Percentiles rank a stretch among this genome's conserved stretches.
phyloP scores from a whole-genome alignment of 2,797 vertebrate genomes.

The Pangasius macronema region DNA sequence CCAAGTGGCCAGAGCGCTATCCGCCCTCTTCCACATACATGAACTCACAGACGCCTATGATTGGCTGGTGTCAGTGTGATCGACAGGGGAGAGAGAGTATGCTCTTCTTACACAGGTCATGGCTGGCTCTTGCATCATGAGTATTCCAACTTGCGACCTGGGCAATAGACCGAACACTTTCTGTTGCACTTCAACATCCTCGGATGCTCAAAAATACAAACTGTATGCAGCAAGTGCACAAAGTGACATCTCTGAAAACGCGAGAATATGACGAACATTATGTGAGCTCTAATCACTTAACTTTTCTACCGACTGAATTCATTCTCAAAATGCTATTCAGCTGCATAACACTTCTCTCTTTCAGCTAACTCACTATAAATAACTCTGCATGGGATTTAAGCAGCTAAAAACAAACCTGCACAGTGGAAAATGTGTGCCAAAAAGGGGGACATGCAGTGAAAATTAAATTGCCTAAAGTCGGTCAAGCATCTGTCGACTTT shows the following conservation, averaged over 20 bases:
- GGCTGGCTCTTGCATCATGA: not conserved
- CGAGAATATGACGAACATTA: not conserved
- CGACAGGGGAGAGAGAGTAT: no score
- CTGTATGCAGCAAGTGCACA: not conserved
- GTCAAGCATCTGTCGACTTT: slow-evolving; percentile 50
- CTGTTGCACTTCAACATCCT: not conserved
- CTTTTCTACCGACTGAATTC: slow-evolving; percentile 65
- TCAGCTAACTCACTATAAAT: slow-evolving; percentile 75
- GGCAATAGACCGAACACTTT: not conserved
- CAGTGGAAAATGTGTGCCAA: slow-evolving; percentile 3
- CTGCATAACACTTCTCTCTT: slow-evolving; percentile 62
- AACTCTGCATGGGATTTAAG: slow-evolving; percentile 61
- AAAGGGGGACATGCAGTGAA: slow-evolving; percentile 25
- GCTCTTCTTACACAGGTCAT: not conserved
- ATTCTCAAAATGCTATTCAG: slow-evolving; percentile 68
- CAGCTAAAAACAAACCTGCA: slow-evolving; percentile 17
- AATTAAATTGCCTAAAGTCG: slow-evolving; percentile 48
- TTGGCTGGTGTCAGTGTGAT: not conserved
- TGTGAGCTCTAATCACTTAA: slow-evolving; percentile 71
- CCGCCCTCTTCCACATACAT: not conserved
- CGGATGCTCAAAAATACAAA: not conserved
- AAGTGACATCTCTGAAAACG: not conserved
- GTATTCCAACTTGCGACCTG: not conserved
- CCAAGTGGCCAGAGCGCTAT: not conserved
- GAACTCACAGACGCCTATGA: not conserved